Evolutionary conservation across 1,140 invertebrate species (phyloP).

Genomic region (Cydia strobilella): DNA sequence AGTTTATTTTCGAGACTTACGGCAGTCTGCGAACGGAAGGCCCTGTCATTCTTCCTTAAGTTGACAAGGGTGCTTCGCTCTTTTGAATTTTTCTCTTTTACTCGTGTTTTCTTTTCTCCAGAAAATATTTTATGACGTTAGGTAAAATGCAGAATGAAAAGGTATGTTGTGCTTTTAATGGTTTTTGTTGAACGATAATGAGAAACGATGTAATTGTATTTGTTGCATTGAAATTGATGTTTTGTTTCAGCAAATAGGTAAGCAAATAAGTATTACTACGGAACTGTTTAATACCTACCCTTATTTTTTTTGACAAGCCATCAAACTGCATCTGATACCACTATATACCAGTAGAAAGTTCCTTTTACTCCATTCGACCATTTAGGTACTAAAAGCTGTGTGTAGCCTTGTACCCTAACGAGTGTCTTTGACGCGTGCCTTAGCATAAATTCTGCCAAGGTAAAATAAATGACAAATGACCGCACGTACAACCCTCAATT

Average conservation of each 20-base stretch:
- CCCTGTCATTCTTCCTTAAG: slow-evolving; percentile 42
- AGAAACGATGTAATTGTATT: background rate
- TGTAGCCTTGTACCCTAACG: background rate
- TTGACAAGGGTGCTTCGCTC: slow-evolving; percentile 42
- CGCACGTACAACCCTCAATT: background rate
- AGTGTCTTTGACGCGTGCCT: background rate
- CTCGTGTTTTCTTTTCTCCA: slow-evolving; percentile 27
- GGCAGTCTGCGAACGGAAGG: slow-evolving; percentile 37
- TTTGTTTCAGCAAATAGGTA: background rate
- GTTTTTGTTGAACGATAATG: slow-evolving; percentile 22
- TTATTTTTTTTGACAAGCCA: background rate
- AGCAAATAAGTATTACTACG: background rate
- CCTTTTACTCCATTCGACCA: no score
- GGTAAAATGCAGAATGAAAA: slow-evolving; percentile 25
- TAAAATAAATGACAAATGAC: background rate
- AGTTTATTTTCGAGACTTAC: slow-evolving; percentile 28
- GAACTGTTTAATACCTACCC: background rate
- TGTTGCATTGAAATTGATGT: background rate
- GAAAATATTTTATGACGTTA: slow-evolving; percentile 29
- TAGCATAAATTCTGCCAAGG: background rate
- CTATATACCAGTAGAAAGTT: no score
- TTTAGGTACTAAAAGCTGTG: no score
- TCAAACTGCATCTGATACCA: no score
- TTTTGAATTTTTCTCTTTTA: slow-evolving; percentile 30
- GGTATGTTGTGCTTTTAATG: slow-evolving; percentile 26